phyloP scores from a whole-genome alignment of 2,797 vertebrate genomes.

The Etheostoma nigrum region DNA sequence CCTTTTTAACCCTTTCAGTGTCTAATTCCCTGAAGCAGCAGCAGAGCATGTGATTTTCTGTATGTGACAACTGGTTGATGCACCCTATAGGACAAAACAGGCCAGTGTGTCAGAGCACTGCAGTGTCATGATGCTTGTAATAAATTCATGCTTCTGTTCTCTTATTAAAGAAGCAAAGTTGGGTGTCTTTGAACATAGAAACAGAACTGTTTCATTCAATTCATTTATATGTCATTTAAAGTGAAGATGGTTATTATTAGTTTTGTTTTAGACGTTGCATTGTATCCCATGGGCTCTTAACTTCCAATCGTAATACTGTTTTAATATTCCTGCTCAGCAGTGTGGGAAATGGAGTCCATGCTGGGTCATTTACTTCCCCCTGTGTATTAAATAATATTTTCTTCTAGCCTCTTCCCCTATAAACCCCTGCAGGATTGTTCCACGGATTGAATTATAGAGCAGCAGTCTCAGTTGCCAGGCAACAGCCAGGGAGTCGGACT shows the following conservation, averaged over 20 bases:
- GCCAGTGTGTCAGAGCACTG: constrained; percentile 13
- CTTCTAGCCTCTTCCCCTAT: constrained; percentile 23
- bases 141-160: constrained; percentile 18
- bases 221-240: not conserved
- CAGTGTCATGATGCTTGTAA: constrained; percentile 38
- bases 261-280: not conserved
- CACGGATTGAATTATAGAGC: constrained; percentile 61
- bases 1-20: constrained; percentile 71
- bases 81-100: constrained; percentile 21
- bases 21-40: constrained; percentile 35
- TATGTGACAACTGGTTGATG: constrained; percentile 52
- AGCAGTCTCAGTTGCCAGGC: constrained; percentile 76
- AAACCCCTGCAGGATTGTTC: constrained; percentile 61
- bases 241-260: not conserved
- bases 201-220: not conserved
- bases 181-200: not conserved
- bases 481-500: constrained; percentile 60
- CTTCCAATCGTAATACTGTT: not conserved
- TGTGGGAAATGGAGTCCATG: constrained; percentile 68
- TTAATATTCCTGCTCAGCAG: constrained; percentile 53
- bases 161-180: not conserved
- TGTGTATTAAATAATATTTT: constrained; percentile 30
- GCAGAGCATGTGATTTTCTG: constrained; percentile 46
- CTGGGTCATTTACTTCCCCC: constrained; percentile 48
- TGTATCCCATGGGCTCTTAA: not conserved